A percentile compares a stretch with the other conserved stretches of the same genome.
Evolutionary conservation across 2,888 invertebrate genomes (phyloP).

Genomic region (Rhingia campestris): DNA sequence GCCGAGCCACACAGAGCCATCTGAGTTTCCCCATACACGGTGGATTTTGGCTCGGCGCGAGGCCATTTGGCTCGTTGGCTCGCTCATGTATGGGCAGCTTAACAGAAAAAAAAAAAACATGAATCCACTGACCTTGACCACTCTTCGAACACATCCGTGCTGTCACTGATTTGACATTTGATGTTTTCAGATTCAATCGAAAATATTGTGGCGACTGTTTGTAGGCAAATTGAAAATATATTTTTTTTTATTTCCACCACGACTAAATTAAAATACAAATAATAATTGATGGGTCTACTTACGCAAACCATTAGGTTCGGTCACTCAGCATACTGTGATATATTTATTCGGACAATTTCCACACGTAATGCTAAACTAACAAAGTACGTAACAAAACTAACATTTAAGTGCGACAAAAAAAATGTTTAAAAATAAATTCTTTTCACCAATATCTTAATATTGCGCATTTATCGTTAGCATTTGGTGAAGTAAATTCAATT

Average conservation of each 20-base stretch:
- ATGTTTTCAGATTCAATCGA: constrained; percentile 9
- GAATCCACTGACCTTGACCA: background rate
- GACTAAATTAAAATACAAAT: constrained; percentile 46
- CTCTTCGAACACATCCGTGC: background rate
- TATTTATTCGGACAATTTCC: constrained; percentile 69
- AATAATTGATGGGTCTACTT: constrained; percentile 62
- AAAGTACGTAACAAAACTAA: constrained; percentile 59
- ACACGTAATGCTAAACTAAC: constrained; percentile 67
- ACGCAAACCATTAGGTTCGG: constrained; percentile 54
- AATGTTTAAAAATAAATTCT: constrained; percentile 58
- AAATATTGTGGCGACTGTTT: constrained; percentile 58
- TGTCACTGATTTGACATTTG: constrained; percentile 30
- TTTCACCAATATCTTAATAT: constrained; percentile 1
- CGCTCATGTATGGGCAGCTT: no score
- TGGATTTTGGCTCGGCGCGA: no score
- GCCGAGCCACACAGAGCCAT: no score
- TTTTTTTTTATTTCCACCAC: constrained; percentile 32
- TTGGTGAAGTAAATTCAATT: constrained; percentile 24
- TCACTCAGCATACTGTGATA: constrained; percentile 68
- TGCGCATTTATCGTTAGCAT: constrained; percentile 43
- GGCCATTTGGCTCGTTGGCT: no score
- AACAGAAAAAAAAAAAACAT: background rate
- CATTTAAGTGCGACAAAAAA: constrained; percentile 4
- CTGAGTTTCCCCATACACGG: no score
- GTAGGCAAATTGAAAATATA: constrained; percentile 45